Evolutionary conservation across 35 echinoderm and acorn worm species (phyloP), one percentile per base, ranked within the genome.

Genomic region (Ophiothrix spiculata): DNA sequence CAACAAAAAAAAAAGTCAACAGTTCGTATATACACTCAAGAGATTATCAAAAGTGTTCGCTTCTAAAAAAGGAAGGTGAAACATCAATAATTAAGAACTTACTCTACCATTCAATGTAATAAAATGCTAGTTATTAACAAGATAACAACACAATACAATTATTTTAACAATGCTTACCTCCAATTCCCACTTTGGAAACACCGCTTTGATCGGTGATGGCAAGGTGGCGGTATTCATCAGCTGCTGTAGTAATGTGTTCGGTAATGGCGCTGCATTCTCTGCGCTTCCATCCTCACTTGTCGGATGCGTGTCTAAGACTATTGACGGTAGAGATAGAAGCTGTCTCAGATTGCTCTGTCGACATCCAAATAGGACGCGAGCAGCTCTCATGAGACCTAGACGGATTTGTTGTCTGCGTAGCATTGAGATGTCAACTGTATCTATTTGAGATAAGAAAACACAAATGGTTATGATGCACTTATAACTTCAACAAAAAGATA

Each of bases 131-230:
- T n/a, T n/a, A n/a, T n/a, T n/a, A n/a, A n/a, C n/a, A 63, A 28
- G 56, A 63, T 15, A 63, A 63, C 56, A 63, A 63, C 14, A 28
- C 14, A 15, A 63, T 63, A 63, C 14, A 63, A 14, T 63, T 63
- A 63, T 63, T 63, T 28, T 15, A 28, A 56, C 37, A 10, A 49
- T 36, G 85, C 80, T 81, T 64, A 99, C 96, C 90, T 99, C 89
- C 25, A 99, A 75, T 56, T 99, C 96, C 32, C 76, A 49, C 64
- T 89, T 99, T 25, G 75, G 84, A 74, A 99, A 99, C 56, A 99
- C 60, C 12, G 96, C 96, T 39, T 99, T 99, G 86, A 99, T 93
- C 19, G 89, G 96, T 37, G 96, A 99, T 81, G 96, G 96, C 83
- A 94, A 85, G 13, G 89, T 99, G 84, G 96, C 96, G 23, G 92